A percentile compares a stretch with the other conserved stretches of the same genome.
Evolutionary conservation across 2,888 invertebrate species (phyloP).

Genomic region (Luperina nickerlii): DNA sequence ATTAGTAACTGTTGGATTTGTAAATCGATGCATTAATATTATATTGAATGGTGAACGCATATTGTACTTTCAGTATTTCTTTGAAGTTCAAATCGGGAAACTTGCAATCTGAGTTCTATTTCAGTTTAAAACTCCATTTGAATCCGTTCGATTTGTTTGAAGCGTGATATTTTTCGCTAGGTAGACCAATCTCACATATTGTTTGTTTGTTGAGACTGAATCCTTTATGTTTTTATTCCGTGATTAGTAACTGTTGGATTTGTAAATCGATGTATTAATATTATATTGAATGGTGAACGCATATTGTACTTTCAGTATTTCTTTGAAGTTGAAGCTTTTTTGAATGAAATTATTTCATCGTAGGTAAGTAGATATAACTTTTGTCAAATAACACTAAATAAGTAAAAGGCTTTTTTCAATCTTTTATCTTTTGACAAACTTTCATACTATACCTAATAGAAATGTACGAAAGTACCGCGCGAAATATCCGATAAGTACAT

Average conservation of each 20-base stretch:
- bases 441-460: neutral
- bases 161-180: constrained; percentile 29
- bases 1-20: constrained; percentile 10
- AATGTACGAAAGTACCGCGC: neutral
- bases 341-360: neutral
- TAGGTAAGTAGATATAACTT: neutral
- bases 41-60: neutral
- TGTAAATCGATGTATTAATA: neutral
- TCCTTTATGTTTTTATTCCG: constrained; percentile 4
- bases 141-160: constrained; percentile 45
- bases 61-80: neutral
- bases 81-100: constrained; percentile 42
- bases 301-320: neutral
- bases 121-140: constrained; percentile 62
- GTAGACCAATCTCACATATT: neutral
- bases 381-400: neutral
- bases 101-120: constrained; percentile 60
- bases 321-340: neutral
- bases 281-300: neutral
- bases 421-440: neutral
- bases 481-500: neutral
- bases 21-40: neutral
- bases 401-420: neutral
- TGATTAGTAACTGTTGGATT: constrained; percentile 13
- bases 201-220: constrained; percentile 1